Percentiles rank a stretch among this genome's conserved stretches.
phyloP scores from a whole-genome alignment of 2,113 vertebrate genomes.

The Cephalopterus ornatus region DNA sequence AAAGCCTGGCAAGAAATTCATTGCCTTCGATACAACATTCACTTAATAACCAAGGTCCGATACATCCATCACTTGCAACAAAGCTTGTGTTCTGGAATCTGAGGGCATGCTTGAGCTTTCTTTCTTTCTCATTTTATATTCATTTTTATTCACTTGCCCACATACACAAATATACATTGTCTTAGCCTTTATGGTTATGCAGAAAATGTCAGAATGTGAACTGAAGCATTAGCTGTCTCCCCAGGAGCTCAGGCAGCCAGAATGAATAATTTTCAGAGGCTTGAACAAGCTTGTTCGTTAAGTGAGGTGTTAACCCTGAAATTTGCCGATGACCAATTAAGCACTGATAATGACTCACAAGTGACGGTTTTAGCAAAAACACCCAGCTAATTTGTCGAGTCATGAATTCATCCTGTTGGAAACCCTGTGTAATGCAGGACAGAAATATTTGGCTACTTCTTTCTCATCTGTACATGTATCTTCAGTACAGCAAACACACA shows the following conservation, averaged over 20 bases:
- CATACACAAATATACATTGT: neutral
- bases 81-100: neutral
- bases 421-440: neutral
- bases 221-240: conserved; percentile 19
- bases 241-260: neutral
- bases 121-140: neutral
- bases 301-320: conserved; percentile 29
- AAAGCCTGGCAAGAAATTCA: neutral
- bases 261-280: conserved; percentile 4
- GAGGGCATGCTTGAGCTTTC: neutral
- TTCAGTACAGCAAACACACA: neutral
- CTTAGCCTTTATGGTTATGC: neutral
- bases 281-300: conserved; percentile 25
- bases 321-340: conserved; percentile 38
- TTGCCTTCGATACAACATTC: neutral
- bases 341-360: neutral
- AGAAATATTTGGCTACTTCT: neutral
- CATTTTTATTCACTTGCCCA: conserved; percentile 16
- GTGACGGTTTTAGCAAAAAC: neutral
- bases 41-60: neutral
- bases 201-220: conserved; percentile 15
- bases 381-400: conserved; percentile 3
- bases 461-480: neutral
- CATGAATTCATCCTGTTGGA: neutral
- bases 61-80: neutral